phyloP scores from a whole-genome alignment of 2,888 invertebrate genomes.

The Oithona nana region DNA sequence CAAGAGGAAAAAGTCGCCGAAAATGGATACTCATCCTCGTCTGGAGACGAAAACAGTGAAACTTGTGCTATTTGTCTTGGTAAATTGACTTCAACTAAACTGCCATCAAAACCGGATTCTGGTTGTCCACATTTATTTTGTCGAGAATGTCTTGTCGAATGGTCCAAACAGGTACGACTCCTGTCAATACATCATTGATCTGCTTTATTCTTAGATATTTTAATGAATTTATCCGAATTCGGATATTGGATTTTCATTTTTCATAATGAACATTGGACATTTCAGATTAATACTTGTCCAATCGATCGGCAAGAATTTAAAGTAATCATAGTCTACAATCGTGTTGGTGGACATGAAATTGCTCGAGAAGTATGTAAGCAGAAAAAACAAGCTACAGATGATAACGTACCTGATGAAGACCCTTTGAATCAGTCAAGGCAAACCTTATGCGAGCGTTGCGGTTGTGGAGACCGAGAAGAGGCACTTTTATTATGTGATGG shows the following conservation, averaged over 20 bases:
- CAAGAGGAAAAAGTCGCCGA: background rate
- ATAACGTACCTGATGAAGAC: background rate
- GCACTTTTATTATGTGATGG: slow-evolving; percentile 7
- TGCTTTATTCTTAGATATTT: too few relatives aligned
- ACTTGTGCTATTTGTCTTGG: slow-evolving; percentile 12
- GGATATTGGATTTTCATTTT: too few relatives aligned
- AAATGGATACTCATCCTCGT: background rate
- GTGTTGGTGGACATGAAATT: background rate
- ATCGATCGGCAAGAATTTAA: background rate
- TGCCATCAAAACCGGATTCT: background rate
- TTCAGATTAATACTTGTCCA: slow-evolving; percentile 1
- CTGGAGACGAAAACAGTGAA: background rate
- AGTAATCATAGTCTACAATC: background rate
- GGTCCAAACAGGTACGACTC: slow-evolving; percentile 8
- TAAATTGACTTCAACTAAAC: background rate
- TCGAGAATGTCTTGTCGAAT: slow-evolving; percentile 5
- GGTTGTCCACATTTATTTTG: slow-evolving; percentile 5
- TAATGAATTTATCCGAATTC: too few relatives aligned
- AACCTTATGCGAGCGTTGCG: slow-evolving; percentile 2
- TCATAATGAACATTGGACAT: too few relatives aligned
- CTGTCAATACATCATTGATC: too few relatives aligned
- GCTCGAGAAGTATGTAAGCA: background rate
- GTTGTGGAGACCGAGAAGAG: background rate
- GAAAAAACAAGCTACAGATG: background rate
- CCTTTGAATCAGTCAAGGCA: background rate